Percentiles rank a stretch among this genome's conserved stretches.
These are phyloP conservation scores for Oppia nitens DNA, from an alignment of 1,140 invertebrate genomes.

Conservation along the genomic window DNA sequence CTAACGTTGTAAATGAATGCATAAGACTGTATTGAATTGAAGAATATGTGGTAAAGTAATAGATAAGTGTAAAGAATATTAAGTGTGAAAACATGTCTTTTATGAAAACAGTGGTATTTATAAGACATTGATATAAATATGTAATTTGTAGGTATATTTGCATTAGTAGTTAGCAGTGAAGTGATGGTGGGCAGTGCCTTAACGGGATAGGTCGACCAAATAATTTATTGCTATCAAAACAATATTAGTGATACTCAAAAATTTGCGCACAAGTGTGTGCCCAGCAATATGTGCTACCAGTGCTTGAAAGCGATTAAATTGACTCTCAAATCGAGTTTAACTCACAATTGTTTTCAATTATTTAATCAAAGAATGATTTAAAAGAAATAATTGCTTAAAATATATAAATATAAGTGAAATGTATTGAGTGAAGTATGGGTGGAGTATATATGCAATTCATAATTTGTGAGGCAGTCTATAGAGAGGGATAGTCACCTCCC, in stretches of 20 bases:
- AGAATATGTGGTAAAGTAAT: no score
- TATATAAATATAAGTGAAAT: neutral
- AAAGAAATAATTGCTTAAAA: neutral
- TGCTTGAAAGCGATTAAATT: neutral
- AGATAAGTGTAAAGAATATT: no score
- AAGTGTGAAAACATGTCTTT: no score
- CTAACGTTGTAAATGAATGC: no score
- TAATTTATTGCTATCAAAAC: neutral
- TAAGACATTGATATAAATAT: no score
- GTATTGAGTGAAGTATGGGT: neutral
- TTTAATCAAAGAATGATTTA: neutral
- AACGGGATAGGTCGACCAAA: neutral
- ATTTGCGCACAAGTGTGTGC: neutral
- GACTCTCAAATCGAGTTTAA: neutral
- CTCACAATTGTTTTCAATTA: neutral
- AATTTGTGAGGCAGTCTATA: neutral
- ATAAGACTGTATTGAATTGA: no score
- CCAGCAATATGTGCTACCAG: neutral
- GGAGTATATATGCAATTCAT: neutral
- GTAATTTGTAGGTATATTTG: no score
- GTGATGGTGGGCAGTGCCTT: neutral
- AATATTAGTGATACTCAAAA: neutral
- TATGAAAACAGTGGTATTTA: no score
- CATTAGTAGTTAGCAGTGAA: no score
- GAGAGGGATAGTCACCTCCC: neutral